Evolutionary conservation across 2,113 vertebrate genomes (phyloP).

Genomic region (Meriones unguiculatus): DNA sequence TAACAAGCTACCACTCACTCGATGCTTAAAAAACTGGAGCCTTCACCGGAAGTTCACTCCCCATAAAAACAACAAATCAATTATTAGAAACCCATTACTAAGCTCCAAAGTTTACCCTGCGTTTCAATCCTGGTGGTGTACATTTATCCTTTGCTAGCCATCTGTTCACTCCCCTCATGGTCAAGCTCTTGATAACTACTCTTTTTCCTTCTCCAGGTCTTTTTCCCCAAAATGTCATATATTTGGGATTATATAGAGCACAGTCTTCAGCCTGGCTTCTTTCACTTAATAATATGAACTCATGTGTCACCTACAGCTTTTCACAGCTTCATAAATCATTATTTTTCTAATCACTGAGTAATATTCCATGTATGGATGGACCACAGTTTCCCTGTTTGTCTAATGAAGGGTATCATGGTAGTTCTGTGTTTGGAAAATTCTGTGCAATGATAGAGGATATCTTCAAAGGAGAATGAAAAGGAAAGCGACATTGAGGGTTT

Average conservation of each 20-base stretch:
- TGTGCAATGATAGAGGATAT: not conserved
- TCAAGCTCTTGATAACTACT: not conserved
- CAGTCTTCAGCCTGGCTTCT: not conserved
- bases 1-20: not conserved
- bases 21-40: not conserved
- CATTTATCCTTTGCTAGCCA: not conserved
- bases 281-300: not conserved
- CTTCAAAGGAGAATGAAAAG: not conserved
- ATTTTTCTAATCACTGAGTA: not conserved
- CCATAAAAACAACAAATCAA: not conserved
- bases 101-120: not conserved
- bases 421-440: not conserved
- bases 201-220: not conserved
- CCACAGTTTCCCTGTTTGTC: not conserved
- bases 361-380: not conserved
- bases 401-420: not conserved
- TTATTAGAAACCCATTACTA: not conserved
- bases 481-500: not conserved
- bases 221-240: not conserved
- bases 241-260: not conserved
- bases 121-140: not conserved
- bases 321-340: not conserved
- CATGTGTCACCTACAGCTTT: not conserved
- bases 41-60: not conserved
- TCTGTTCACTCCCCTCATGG: no score